phyloP scores from a whole-genome alignment of 2,797 vertebrate genomes.

The Liasis olivaceus region DNA sequence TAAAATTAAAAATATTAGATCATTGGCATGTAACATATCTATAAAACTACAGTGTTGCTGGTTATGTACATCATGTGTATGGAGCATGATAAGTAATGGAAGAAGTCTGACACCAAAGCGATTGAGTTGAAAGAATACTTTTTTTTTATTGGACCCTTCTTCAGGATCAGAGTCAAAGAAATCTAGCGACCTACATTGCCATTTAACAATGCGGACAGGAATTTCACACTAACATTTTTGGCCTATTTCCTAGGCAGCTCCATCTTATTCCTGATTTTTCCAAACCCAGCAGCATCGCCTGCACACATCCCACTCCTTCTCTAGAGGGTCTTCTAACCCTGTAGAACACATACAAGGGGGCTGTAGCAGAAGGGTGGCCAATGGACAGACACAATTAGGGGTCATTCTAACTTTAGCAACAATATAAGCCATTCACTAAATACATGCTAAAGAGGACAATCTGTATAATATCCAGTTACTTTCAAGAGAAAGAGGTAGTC shows the following conservation, averaged over 20 bases:
- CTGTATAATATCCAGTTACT: background rate
- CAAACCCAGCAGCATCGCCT: background rate
- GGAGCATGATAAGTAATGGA: background rate
- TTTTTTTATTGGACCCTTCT: background rate
- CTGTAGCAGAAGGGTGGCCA: background rate
- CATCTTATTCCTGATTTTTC: background rate
- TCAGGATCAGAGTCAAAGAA: background rate
- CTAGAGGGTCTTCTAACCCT: background rate
- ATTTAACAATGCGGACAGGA: background rate
- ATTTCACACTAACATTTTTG: background rate
- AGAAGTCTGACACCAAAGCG: background rate
- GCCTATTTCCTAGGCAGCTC: background rate
- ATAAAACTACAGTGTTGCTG: background rate
- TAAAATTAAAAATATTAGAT: slow-evolving; percentile 22
- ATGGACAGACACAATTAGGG: background rate
- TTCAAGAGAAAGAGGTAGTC: background rate
- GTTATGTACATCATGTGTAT: background rate
- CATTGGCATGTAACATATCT: background rate
- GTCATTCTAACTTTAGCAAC: background rate
- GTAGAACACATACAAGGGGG: background rate
- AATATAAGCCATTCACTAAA: background rate
- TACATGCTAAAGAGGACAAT: background rate
- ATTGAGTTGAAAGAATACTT: background rate
- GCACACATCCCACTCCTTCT: background rate
- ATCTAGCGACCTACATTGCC: background rate